A percentile compares a stretch with the other conserved stretches of the same genome.
Conservation (phyloP, 2,888 invertebrate genomes). For the Caenorhabditis panamensis region DNA sequence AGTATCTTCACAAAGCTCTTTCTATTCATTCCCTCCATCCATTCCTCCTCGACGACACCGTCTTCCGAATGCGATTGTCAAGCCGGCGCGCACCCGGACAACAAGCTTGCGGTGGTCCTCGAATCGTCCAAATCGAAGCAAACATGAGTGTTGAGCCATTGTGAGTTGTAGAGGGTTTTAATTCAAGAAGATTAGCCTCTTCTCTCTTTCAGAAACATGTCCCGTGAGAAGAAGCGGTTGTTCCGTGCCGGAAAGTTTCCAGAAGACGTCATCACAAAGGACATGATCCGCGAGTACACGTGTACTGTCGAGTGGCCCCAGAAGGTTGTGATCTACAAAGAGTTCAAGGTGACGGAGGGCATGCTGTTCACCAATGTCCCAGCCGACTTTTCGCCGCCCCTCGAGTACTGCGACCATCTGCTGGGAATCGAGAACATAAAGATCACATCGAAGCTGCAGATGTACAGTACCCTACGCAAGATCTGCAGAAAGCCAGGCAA, state of each 20-base stretch:
- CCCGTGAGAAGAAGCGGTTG: slow-evolving; percentile 34
- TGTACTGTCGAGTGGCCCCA: slow-evolving; percentile 40
- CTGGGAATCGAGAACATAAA: slow-evolving; percentile 31
- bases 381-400: slow-evolving; percentile 33
- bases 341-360: slow-evolving; percentile 52
- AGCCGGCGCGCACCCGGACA: not conserved
- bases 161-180: slow-evolving; percentile 14
- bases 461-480: not conserved
- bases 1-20: too few species aligned
- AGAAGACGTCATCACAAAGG: slow-evolving; percentile 49
- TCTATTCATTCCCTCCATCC: too few species aligned
- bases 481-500: slow-evolving; percentile 3
- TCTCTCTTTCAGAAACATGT: slow-evolving; percentile 13
- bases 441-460: slow-evolving; percentile 16
- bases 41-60: too few species aligned
- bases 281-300: slow-evolving; percentile 48
- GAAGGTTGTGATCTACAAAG: slow-evolving; percentile 19
- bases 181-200: too few species aligned
- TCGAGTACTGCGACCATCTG: slow-evolving; percentile 57
- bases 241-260: slow-evolving; percentile 51
- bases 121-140: not conserved
- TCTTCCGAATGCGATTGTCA: too few species aligned
- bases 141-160: slow-evolving; percentile 25
- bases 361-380: slow-evolving; percentile 54
- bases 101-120: not conserved